Base-by-base conservation (phyloP, 2,888 invertebrate species). In the Ashinkailepas kermadecensis region DNA sequence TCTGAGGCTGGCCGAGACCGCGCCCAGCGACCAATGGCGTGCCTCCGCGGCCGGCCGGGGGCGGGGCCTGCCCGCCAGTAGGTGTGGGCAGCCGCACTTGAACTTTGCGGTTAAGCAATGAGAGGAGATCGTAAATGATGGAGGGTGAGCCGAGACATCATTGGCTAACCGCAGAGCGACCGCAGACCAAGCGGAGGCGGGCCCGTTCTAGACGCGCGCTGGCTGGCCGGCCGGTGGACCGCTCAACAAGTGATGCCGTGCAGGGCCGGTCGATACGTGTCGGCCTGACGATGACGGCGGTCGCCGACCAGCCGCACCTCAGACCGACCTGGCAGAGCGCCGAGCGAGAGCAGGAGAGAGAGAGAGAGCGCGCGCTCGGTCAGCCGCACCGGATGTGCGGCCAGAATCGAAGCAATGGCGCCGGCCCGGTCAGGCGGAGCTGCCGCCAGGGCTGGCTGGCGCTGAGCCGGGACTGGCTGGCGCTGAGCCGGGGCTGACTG, bases 81-180 rank as follows among this genome's bases (percentile, higher is more conserved):
- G 58, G 79, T 79, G 79, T 79, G 79, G 79, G 57, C 79, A 79
- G 79, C 4, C 58, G 58, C 8, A 79, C 58, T 79, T 79, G 79
- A 57, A 79, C 58, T 79, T 79, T 79, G 79, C 79, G 79, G 79
- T 79, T 79, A 79, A 59, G 79, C 79, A 79, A 79, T 79, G 79
- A 59, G 79, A 79, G 58, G 58, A 79, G 79, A 79, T 79, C 58
- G 79, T 59, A 79, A 79, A 79, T 79, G 79, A 74, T 74, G 74
- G 74, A 74, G 74, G 74, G 74, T 21, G 74, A 21, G 56, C 54
- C 18, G 74, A 1, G 23, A 58, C 23, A 79, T 59, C 58, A 79
- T 79, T 79, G 79, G 79, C 79, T 79, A 79, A 79, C 79, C 79
- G 79, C 79, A 79, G 79, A 79, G 58, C 79, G 79, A 79, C 79